phyloP scores from a whole-genome alignment of 2,113 vertebrate species.

The Anarrhichthys ocellatus region DNA sequence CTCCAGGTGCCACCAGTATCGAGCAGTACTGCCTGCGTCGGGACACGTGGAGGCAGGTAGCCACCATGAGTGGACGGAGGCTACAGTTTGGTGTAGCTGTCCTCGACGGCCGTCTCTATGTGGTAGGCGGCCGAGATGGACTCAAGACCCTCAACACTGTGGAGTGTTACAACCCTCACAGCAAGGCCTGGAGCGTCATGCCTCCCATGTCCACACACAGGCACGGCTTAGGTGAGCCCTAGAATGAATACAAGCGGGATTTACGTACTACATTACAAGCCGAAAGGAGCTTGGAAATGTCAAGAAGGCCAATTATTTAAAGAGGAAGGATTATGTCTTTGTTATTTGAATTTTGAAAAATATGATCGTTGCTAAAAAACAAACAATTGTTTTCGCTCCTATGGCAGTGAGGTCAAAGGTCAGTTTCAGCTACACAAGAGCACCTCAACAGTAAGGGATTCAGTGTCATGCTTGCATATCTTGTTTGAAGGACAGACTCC shows the following conservation, averaged over 20 bases:
- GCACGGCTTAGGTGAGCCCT: constrained; percentile 90
- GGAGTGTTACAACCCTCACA: constrained; percentile 97
- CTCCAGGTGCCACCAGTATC: constrained; percentile 94
- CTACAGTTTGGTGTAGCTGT: constrained; percentile 97
- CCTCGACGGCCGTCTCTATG: constrained; percentile 93
- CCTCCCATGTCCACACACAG: constrained; percentile 98
- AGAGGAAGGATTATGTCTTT: background rate
- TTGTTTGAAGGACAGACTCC: constrained; percentile 6
- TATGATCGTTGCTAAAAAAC: background rate
- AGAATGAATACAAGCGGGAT: background rate
- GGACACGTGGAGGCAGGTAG: constrained; percentile 95
- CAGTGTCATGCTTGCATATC: background rate
- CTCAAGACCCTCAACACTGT: constrained; percentile 98
- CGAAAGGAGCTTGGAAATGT: background rate
- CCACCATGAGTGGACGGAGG: constrained; percentile 96
- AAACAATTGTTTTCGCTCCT: background rate
- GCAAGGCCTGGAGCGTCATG: constrained; percentile 97
- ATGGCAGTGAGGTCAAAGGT: constrained; percentile 8
- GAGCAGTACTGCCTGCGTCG: constrained; percentile 97
- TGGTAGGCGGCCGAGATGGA: constrained; percentile 96
- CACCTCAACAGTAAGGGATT: constrained; percentile 2
- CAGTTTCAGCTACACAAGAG: background rate
- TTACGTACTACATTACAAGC: background rate
- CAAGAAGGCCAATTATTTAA: background rate
- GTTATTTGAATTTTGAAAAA: background rate